These are phyloP conservation scores for Perodicticus potto DNA, from an alignment of 2,797 vertebrate species.

Conservation along the genomic window DNA sequence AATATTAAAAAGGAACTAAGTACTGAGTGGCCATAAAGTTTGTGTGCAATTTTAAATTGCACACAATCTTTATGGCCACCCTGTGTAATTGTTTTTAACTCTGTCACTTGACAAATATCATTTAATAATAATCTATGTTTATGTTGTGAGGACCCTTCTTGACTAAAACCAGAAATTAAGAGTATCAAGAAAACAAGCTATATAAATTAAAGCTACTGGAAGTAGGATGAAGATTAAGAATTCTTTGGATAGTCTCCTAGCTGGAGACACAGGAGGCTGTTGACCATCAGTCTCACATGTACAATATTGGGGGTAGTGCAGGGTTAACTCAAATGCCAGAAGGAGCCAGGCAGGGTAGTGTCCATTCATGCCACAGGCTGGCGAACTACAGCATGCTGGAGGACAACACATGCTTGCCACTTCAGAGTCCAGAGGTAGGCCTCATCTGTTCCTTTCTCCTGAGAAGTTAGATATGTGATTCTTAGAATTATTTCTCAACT, in stretches of 20 bases:
- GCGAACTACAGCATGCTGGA: rapidly evolving
- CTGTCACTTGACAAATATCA: neutral
- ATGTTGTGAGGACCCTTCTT: neutral
- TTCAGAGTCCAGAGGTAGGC: neutral
- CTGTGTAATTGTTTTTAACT: neutral
- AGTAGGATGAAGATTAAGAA: neutral
- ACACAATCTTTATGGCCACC: no score
- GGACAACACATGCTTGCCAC: rapidly evolving
- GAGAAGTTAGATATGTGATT: neutral
- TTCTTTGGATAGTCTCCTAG: neutral
- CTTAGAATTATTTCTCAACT: neutral
- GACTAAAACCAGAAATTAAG: slow-evolving; percentile 14
- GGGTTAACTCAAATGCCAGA: neutral
- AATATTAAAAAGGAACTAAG: neutral
- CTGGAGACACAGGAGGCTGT: no score
- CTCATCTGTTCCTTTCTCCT: neutral
- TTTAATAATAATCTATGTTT: neutral
- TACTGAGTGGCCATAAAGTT: no score
- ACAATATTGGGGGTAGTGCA: rapidly evolving
- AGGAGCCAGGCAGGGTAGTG: neutral
- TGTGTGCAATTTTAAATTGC: no score
- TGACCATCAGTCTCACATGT: neutral
- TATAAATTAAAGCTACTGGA: neutral
- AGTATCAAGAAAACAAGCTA: neutral
- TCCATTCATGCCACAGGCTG: neutral